phyloP scores from a whole-genome alignment of 2,797 vertebrate genomes.

The Chloroceryle amazona region DNA sequence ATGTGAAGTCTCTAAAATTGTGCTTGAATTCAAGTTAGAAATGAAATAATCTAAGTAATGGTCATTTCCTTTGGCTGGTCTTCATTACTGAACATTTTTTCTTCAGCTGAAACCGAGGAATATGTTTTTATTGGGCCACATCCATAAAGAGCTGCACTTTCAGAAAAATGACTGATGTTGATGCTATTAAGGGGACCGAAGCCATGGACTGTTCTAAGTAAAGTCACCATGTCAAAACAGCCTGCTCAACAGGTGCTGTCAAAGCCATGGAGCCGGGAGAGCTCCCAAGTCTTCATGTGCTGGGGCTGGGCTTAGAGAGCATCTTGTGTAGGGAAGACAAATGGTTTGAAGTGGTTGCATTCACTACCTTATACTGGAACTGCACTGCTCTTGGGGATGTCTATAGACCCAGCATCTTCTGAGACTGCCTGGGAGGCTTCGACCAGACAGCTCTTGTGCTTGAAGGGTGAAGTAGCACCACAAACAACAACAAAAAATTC shows the following conservation, averaged over 20 bases:
- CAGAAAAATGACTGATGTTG: not conserved
- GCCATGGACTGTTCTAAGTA: rapidly evolving
- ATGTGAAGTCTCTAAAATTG: not conserved
- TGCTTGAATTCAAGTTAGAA: not conserved
- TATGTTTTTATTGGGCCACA: not conserved
- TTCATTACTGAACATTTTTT: not conserved
- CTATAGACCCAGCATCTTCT: not conserved
- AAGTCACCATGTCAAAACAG: not conserved
- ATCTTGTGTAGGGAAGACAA: not conserved
- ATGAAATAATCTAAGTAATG: not conserved
- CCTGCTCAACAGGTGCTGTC: not conserved
- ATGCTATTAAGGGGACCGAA: not conserved
- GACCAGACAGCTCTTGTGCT: not conserved
- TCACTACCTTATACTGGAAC: too few relatives aligned
- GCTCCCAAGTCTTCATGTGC: not conserved
- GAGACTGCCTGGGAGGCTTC: not conserved
- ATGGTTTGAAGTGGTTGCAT: not conserved
- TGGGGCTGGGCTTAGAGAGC: not conserved
- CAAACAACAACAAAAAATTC: not conserved
- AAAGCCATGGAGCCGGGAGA: not conserved
- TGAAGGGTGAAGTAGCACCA: not conserved
- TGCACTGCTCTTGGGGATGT: not conserved
- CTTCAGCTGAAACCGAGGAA: not conserved
- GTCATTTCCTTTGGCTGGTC: slow-evolving; percentile 15
- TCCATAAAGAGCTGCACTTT: not conserved